phyloP scores from a whole-genome alignment of 2,888 invertebrate genomes.

The Geophilus truncorum region DNA sequence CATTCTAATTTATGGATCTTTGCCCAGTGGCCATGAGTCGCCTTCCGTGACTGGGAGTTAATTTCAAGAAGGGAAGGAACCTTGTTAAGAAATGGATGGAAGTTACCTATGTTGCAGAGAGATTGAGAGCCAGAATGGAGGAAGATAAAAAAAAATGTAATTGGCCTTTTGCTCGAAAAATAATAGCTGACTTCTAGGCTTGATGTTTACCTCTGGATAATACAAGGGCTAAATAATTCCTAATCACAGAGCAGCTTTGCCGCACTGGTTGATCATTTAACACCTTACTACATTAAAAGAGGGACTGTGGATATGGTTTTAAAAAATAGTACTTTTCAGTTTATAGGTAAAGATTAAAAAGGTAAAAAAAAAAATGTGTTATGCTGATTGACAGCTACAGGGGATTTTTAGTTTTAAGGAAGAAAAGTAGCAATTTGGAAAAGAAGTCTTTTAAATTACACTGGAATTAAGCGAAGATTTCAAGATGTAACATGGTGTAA shows the following conservation, averaged over 20 bases:
- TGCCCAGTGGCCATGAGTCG: constrained; percentile 17
- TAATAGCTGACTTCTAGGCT: constrained; percentile 23
- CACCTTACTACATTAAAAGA: constrained; percentile 24
- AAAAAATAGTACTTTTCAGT: background rate
- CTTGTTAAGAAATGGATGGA: constrained; percentile 27
- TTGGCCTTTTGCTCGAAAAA: constrained; percentile 17
- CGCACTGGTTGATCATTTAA: constrained; percentile 20
- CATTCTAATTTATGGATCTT: constrained; percentile 18
- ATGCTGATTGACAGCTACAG: constrained; percentile 18
- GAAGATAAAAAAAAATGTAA: constrained; percentile 17
- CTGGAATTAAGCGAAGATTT: background rate
- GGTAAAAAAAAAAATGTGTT: background rate
- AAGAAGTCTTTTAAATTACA: constrained; percentile 24
- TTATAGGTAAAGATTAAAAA: background rate
- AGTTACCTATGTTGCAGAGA: constrained; percentile 16
- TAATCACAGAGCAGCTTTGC: constrained; percentile 12
- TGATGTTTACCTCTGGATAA: constrained; percentile 24
- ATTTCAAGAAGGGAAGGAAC: constrained; percentile 13
- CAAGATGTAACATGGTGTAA: background rate
- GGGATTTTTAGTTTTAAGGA: constrained; percentile 9
- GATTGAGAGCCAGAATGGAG: constrained; percentile 2
- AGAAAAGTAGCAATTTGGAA: constrained; percentile 25
- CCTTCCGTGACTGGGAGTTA: constrained; percentile 27
- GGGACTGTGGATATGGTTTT: constrained; percentile 7
- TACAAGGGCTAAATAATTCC: constrained; percentile 25